phyloP scores from a whole-genome alignment of 2,888 invertebrate species.

The Silvanus unidentatus region DNA sequence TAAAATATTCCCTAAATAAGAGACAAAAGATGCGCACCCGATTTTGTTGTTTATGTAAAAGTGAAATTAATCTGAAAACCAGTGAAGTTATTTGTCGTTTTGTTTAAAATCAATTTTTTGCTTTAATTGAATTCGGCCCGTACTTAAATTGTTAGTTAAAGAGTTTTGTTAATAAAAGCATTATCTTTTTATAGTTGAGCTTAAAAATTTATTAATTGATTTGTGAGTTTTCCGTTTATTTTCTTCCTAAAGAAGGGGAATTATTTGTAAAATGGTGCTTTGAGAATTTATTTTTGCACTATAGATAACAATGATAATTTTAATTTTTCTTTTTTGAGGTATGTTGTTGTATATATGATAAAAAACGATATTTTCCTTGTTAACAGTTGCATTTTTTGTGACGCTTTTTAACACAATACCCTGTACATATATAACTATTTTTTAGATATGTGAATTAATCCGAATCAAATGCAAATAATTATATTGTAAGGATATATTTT shows the following conservation, averaged over 20 bases:
- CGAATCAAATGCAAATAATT: constrained; percentile 28
- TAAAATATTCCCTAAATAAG: neutral
- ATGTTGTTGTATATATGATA: constrained; percentile 34
- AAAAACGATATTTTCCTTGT: constrained; percentile 24
- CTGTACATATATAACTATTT: constrained; percentile 25
- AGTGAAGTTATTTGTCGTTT: constrained; percentile 14
- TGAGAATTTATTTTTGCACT: constrained; percentile 20
- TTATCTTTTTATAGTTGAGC: no score
- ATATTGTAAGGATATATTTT: constrained; percentile 13
- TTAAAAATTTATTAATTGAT: no score
- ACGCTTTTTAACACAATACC: constrained; percentile 20
- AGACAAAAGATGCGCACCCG: neutral
- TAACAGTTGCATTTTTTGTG: constrained; percentile 28
- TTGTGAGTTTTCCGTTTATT: no score
- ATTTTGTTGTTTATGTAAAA: no score
- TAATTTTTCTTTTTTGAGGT: constrained; percentile 26
- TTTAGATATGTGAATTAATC: constrained; percentile 12
- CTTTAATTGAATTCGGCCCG: constrained; percentile 17
- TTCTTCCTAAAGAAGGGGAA: constrained; percentile 6
- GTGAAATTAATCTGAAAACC: neutral
- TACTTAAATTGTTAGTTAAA: constrained; percentile 11
- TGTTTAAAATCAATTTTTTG: constrained; percentile 5
- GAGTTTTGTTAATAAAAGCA: neutral
- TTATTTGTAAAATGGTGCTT: constrained; percentile 30
- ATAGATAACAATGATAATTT: constrained; percentile 24